phyloP scores from a whole-genome alignment of 2,888 invertebrate genomes.

The Polydesmus complanatus region DNA sequence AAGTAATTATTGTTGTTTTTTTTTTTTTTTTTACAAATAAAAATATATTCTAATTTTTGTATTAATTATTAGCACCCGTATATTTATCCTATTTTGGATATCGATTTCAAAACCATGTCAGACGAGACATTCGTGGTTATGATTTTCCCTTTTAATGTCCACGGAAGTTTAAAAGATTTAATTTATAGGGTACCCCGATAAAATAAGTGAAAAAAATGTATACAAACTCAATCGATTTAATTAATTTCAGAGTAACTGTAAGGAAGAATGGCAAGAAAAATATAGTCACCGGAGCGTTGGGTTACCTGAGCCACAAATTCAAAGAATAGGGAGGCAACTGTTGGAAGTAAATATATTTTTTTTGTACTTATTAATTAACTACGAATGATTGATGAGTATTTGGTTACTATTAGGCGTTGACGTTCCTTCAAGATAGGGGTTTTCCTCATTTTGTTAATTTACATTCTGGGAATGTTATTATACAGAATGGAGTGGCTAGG shows the following conservation, averaged over 20 bases:
- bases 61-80: conserved; percentile 64
- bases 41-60: neutral
- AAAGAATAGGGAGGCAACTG: conserved; percentile 72
- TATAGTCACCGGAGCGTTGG: conserved; percentile 52
- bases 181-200: conserved; percentile 57
- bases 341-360: conserved; percentile 41
- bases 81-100: conserved; percentile 74
- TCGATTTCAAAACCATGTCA: conserved; percentile 50
- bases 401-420: conserved; percentile 43
- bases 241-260: conserved; percentile 52
- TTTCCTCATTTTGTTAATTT: conserved; percentile 76
- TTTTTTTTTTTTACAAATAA: neutral
- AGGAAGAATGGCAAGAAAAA: conserved; percentile 62
- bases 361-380: neutral
- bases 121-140: conserved; percentile 45
- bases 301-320: conserved; percentile 62
- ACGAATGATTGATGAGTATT: neutral
- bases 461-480: conserved; percentile 78
- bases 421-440: conserved; percentile 72
- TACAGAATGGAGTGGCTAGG: conserved; percentile 85
- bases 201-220: conserved; percentile 12
- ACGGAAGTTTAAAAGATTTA: conserved; percentile 76
- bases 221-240: neutral
- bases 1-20: conserved; percentile 5
- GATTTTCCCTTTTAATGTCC: conserved; percentile 66